Base-by-base conservation (phyloP, 2,797 vertebrate species). In the Anabacerthia variegaticeps region DNA sequence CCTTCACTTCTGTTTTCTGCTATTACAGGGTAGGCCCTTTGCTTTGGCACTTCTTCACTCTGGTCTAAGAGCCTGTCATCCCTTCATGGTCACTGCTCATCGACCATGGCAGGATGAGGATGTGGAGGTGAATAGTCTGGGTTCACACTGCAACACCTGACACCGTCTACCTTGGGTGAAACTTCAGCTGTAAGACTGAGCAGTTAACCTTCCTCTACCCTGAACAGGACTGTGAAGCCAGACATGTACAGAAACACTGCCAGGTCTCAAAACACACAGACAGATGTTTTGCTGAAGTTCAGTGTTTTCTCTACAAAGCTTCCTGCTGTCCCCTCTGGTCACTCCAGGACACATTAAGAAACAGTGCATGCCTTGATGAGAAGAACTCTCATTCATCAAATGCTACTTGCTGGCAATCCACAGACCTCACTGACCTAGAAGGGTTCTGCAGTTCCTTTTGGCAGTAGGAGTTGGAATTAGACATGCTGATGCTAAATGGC, bases 401-500 rank as follows among this genome's bases (percentile, higher is more conserved):
- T 27, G 72, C 43, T 63, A 24, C 37, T 92, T 59, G 44, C 75
- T 89, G 77, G 52, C 46, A 89, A 67, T 20, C 30, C 41, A 89
- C 37, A 66, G 63, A 77, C 39, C 72, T 74, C 59, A 71, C 71
- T 87, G 88, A 95, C 75, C 75, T 72, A 75, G 75, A 83, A 85
- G 75, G 61, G 58, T 66, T 92, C 72, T 85, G 86, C 51, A 30
- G 61, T 83, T 91, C 68, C 68, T 89, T 89, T 77, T 83, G 85
- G 87, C 58, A 81, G 37, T 24, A 69, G 91, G 56, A 89, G 46
- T 59, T 48, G 36, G 79, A 75, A 91, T 91, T 91, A 92, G 62
- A 88, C 36, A 43, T 17, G 58, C 71, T 96, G 89, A 88, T 75
- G 89, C 75, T 92, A 83, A 94, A 94, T 66, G 66, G 78, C 85